Base-by-base conservation (phyloP, 2,888 invertebrate genomes). In the Mantis religiosa region DNA sequence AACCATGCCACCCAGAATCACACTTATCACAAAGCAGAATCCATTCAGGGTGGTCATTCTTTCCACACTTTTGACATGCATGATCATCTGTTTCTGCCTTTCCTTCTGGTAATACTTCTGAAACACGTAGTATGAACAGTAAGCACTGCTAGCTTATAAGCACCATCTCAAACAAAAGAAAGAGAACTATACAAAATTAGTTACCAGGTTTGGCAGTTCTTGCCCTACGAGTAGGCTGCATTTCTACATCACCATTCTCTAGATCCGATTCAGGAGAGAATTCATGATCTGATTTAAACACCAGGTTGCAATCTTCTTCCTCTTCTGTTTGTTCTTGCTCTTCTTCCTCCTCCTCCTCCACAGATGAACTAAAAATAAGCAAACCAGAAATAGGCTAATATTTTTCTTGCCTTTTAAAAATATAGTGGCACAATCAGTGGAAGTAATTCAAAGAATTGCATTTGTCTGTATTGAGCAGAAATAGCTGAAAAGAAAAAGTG, bases 1-100 rank as follows among this genome's bases (percentile, higher is more conserved):
- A 97, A 90, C 98, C 99, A 94, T 99, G 99, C 96, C 98, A 99
- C n/a, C 99, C 99, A 90, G 95, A 96, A 93, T 99, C 99, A 93
- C 99, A 99, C 91, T 95, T 95, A 94, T 99, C 99, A 92, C 99
- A 99, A 83, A 99, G 94, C 88, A 99, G 94, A 92, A 99, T 98
- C 98, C 98, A 98, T 93, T 99, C 99, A 0, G 99, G 99, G 93
- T 99, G 98, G 93, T 98, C 98, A 0, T 96, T 96, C 93, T 98
- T 97, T 25, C 96, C 96, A 93, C 99, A 99, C 91, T 97, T 97
- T 92, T 96, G 96, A 93, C 99, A 99, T 28, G 97, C 96, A 28
- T 97, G 97, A 90, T 97, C 97, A 90, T 95, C 96, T 7, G 91
- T 92, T 47, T 91, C 90, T 41, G 92, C 92, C 88, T 90, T 89